These are phyloP conservation scores for Villa cingulata DNA, from an alignment of 2,888 invertebrate species.

Conservation along the genomic window DNA sequence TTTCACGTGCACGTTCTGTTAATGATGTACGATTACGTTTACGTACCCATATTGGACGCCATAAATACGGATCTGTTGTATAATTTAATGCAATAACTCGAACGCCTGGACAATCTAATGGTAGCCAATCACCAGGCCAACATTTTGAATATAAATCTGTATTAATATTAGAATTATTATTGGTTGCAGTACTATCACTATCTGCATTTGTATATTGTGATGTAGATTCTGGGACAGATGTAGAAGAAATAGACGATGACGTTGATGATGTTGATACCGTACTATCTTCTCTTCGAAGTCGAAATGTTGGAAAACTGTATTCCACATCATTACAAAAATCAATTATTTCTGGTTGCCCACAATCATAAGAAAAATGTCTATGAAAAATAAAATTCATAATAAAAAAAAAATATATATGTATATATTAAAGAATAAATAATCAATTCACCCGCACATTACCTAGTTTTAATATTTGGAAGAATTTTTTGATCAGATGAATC, in stretches of 20 bases:
- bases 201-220: slow-evolving; percentile 3
- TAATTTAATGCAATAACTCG: slow-evolving; percentile 72
- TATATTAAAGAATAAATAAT: neutral
- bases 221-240: neutral
- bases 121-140: slow-evolving; percentile 81
- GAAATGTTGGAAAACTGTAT: slow-evolving; percentile 33
- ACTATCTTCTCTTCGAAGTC: slow-evolving; percentile 27
- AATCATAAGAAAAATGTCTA: slow-evolving; percentile 23
- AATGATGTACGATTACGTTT: slow-evolving; percentile 51
- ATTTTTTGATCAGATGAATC: slow-evolving; percentile 1
- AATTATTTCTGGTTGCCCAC: slow-evolving; percentile 23
- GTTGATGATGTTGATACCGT: slow-evolving; percentile 12
- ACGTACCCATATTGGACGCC: slow-evolving; percentile 61
- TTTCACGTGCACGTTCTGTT: slow-evolving; percentile 54
- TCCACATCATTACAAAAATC: slow-evolving; percentile 29
- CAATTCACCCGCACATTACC: neutral
- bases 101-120: slow-evolving; percentile 59
- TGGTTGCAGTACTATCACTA: slow-evolving; percentile 1
- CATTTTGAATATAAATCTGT: slow-evolving; percentile 46
- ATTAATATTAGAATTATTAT: neutral
- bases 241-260: neutral
- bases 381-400: neutral
- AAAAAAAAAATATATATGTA: neutral
- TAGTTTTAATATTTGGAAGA: slow-evolving; percentile 9
- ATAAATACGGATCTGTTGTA: slow-evolving; percentile 62